Evolutionary conservation across 2,113 vertebrate species (phyloP), one percentile per base, ranked within the genome.

Genomic region (Dasyprocta punctata): DNA sequence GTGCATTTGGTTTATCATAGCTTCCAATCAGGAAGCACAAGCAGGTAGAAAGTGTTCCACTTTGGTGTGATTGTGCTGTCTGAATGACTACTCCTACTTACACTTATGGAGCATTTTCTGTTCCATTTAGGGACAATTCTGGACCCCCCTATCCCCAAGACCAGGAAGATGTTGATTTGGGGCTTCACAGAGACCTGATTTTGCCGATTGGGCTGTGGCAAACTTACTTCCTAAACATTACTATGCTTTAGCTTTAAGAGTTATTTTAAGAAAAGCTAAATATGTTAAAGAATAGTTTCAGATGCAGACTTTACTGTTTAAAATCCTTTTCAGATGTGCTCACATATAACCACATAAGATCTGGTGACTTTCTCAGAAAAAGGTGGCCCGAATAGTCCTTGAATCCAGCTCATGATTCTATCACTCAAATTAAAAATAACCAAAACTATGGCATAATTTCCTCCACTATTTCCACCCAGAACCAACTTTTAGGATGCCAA

Each of bases 351-450:
- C 14, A 92, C n/a, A 52, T 20, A 83, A 84, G 30, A 97, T 90
- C 61, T 95, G 87, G 84, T 56, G 63, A 86, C 93, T 90, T 97
- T 97, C 80, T 97, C 84, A 93, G 69, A 92, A 94, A 96, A 94
- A 1, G 3, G 24, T 97, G 92, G 4, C 85, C 60, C 77, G 87
- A 38, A 36, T 77, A 86, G 60, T 22, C 58, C 87, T 87, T 84
- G 75, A 97, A 87, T 93, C 71, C 28, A 80, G 71, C 85, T 92
- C 92, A 92, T 88, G 71, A 87, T 86, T 92, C 90, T 95, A 93
- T 91, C 44, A 77, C 63, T 95, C 63, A 87, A 93, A 95, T 65
- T 94, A 33, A 95, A 94, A 96, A 87, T 92, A 96, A 87, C 78
- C 58, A 87, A 96, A 95, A 92, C 87, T 54, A 81, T 38, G 52